Evolutionary conservation across 1,140 invertebrate species (phyloP), one percentile per base, ranked within the genome.

Genomic region (Muscidifurax raptorellus): DNA sequence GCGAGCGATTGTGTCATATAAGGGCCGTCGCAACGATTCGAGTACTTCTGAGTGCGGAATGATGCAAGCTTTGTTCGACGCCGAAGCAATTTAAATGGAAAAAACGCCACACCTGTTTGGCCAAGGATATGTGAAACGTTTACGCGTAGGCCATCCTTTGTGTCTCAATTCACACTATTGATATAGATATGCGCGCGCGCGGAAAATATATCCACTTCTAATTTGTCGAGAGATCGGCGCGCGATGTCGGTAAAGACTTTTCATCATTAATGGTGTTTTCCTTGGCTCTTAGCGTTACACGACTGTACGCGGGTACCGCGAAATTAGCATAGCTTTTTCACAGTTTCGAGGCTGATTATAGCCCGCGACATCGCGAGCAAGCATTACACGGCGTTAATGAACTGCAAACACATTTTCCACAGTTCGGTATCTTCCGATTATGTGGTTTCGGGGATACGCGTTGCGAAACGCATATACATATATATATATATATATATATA

Each of bases 201-300:
- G 27, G 67, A 18, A 10, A 2, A 67, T 30, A 10, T 30, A 69
- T 69, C 25, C 25, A 40, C 12, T 15, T 9, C 12, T 28, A 47
- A 52, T 30, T 71, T 80, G 36, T 80, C 40, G 52, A 22, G 4
- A n/a, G 22, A 36, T 79, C 12, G n/a, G 4, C 12, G 18, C 44
- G n/a, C 2, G 69, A 13, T 12, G 71, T 40, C 40, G 66, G 25
- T 36, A 27, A 74, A 59, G 64, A 52, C 75, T 83, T 83, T 83
- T 83, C 59, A 77, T 66, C 59, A 30, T 83, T 83, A 71, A 83
- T 71, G 81, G 74, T 83, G 52, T 83, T 78, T 83, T 78, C 44
- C 74, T 83, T 77, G 64, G 81, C 59, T 77, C 59, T 83, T 83
- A 83, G 64, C 81, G 52, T 59, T 36, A 59, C 40, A 3, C 15